Evolutionary conservation across 2,797 vertebrate species (phyloP), one percentile per base, ranked within the genome.

Genomic region (Tinamus major): DNA sequence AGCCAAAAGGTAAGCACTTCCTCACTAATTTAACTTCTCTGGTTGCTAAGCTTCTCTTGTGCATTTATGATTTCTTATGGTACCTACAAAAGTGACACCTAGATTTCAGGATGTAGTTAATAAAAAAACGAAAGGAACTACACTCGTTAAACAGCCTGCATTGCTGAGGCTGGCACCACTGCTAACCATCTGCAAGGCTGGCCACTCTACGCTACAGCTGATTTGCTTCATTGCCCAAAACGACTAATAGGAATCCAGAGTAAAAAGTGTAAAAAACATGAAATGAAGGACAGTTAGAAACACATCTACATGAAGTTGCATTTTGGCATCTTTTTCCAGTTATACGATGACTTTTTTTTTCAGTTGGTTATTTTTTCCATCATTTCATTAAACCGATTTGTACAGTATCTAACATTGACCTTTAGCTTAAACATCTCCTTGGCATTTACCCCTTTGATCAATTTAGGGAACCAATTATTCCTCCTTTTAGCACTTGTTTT

Each of bases 181-280:
- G 31, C 20, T 33, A 39, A 75, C 18, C 0, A 0, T 61, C 35
- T 26, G 39, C 55, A 82, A 41, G 51, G 67, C 26, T 51, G 65
- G 12, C 62, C 24, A 26, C 69, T 31, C 51, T 41, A 7, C n/a
- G 27, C 13, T 4, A 35, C 0, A 0, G 63, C n/a, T 56, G 14
- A 23, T 1, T 7, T 7, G 13, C 29, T 29, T 29, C 27, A 5
- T 17, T 16, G 35, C n/a, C 58, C 70, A 49, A 62, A 89, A 2
- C 0, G 5, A 75, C 16, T 29, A 53, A 58, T 0, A 1, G 0
- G 0, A 2, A 20, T 19, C 5, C 41, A 49, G 81, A 58, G 42
- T 29, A 56, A 77, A 33, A 37, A 19, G 19, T 48, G 33, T 46
- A 62, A 79, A 80, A 83, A 56, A 4, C 14, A 55, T 31, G 24